These are phyloP conservation scores for Ceuthmochares aereus DNA, from an alignment of 2,113 vertebrate genomes.

Conservation along the genomic window DNA sequence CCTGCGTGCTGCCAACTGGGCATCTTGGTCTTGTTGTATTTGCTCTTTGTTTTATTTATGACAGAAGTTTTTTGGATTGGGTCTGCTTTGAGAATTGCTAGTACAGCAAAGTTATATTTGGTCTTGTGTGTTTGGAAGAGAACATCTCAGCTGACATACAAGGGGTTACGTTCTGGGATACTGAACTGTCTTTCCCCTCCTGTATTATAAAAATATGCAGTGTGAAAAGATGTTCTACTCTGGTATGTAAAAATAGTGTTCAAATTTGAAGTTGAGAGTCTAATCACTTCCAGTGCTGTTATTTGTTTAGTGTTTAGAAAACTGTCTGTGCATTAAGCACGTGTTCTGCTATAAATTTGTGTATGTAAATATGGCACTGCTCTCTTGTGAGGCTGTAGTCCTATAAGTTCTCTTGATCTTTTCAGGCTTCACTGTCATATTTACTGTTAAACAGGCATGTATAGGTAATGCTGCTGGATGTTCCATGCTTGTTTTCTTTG, in stretches of 20 bases:
- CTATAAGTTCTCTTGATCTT: background rate
- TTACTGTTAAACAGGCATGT: background rate
- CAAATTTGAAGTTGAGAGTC: background rate
- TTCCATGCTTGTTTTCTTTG: background rate
- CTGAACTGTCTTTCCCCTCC: background rate
- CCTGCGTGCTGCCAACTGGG: background rate
- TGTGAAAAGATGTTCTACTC: background rate
- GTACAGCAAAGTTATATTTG: background rate
- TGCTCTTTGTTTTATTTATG: background rate
- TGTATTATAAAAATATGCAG: background rate
- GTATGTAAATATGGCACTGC: background rate
- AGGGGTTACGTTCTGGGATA: background rate
- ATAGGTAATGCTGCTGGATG: background rate
- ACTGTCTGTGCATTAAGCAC: background rate
- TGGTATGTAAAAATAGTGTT: background rate
- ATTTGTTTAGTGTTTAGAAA: background rate
- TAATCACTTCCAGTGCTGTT: background rate
- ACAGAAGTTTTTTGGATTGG: background rate
- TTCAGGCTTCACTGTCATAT: background rate
- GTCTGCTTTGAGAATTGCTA: background rate
- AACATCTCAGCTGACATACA: background rate
- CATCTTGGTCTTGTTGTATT: background rate
- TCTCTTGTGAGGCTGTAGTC: background rate
- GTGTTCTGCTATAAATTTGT: background rate
- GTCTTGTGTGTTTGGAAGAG: background rate